Evolutionary conservation across 2,888 invertebrate genomes (phyloP), one percentile per base, ranked within the genome.

Genomic region (Drosophila vallismaia): DNA sequence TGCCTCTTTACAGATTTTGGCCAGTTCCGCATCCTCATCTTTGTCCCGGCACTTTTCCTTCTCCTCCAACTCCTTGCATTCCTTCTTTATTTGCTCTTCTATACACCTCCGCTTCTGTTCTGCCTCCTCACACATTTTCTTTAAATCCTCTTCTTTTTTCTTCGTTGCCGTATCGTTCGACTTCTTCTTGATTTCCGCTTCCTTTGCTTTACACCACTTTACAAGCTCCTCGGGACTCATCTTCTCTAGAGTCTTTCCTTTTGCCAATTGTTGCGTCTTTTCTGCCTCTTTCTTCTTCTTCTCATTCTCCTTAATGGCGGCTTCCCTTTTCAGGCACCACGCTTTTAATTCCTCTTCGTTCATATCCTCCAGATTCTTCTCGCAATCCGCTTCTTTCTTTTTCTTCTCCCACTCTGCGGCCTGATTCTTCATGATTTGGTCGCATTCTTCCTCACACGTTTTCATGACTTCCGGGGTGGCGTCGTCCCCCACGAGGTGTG

Each of bases 371-470:
- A 62, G 24, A 0, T 14, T 28, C 26, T 49, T 48, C 9, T 4
- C 31, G 1, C 10, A 2, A 8, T n/a, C 14, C 14, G 7, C 9
- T 9, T 36, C 10, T 14, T 5, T 14, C 28, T 38, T 45, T 7
- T 45, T 29, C 1, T 28, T 4, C 14, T 14, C 36, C 5, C 54
- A 19, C 19, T 19, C 19, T 19, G 19, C 33, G 1, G 57, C 55
- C 19, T 82, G 86, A 0, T 5, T 53, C 0, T 26, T 53, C 1
- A 86, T 26, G 19, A 56, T 48, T 2, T 24, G 4, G 1, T 86
- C 71, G 26, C 62, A 76, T 4, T 86, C 75, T 1, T 7, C 5
- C 29, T 80, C 78, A 19, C 33, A 53, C 55, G 12, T 5, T 10
- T 69, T 60, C 26, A 86, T 68, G 0, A 29, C 28, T 1, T 69